Evolutionary conservation across 1,140 invertebrate species (phyloP).

Genomic region (Dolichoris vasculosae): DNA sequence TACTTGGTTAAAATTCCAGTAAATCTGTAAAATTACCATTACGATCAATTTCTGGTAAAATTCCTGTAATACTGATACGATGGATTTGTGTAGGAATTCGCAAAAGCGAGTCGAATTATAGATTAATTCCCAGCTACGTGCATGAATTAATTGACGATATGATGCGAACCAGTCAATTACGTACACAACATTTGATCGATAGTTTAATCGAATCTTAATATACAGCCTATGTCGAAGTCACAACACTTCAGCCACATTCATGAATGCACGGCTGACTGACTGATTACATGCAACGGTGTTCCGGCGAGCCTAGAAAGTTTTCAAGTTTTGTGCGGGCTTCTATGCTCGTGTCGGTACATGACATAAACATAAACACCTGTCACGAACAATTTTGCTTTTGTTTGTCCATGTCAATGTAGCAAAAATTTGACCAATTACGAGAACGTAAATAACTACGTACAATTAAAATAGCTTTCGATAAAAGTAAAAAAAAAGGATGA

Average conservation of each 20-base stretch:
- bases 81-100: neutral
- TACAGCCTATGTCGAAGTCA: neutral
- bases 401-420: neutral
- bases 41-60: neutral
- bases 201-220: conserved; percentile 2
- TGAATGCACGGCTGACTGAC: neutral
- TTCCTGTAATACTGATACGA: neutral
- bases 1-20: neutral
- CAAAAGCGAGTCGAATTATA: neutral
- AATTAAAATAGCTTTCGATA: neutral
- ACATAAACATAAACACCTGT: conserved; percentile 2
- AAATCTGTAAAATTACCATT: neutral
- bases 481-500: neutral
- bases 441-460: neutral
- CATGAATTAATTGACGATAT: conserved; percentile 13
- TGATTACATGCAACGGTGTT: neutral
- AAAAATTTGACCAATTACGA: neutral
- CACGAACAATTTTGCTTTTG: conserved; percentile 1
- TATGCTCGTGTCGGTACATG: neutral
- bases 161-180: neutral
- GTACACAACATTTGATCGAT: neutral
- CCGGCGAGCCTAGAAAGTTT: conserved; percentile 5
- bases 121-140: neutral
- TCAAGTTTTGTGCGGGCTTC: neutral
- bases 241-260: neutral